Conservation (phyloP, 2,797 vertebrate species). For the Nyctibius grandis region DNA sequence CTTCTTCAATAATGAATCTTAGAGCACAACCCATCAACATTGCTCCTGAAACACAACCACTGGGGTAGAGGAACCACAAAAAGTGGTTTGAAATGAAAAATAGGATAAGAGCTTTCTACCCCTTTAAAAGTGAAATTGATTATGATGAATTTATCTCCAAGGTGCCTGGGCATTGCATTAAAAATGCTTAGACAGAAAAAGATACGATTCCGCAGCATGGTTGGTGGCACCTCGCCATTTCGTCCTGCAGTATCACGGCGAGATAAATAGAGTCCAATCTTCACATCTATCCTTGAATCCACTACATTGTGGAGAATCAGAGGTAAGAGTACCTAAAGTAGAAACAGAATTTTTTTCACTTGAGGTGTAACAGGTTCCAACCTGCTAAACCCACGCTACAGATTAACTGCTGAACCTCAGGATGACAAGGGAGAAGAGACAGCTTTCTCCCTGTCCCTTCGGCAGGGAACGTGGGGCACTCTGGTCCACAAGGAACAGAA, state of each 20-base stretch:
- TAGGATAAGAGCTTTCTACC: neutral
- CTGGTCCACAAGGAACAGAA: neutral
- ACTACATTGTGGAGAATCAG: neutral
- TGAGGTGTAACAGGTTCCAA: neutral
- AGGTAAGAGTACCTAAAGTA: neutral
- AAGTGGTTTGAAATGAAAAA: slow-evolving; percentile 24
- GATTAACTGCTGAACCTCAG: neutral
- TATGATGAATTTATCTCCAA: neutral
- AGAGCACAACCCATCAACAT: neutral
- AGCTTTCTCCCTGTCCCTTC: neutral
- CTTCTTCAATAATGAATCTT: slow-evolving; percentile 17
- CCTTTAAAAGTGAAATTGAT: neutral
- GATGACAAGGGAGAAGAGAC: neutral
- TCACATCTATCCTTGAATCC: neutral
- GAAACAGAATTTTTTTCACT: neutral
- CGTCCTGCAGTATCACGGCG: neutral
- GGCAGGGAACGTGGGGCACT: neutral
- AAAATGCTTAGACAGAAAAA: neutral
- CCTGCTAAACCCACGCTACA: neutral
- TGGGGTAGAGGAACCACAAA: neutral
- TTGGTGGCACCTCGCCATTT: neutral
- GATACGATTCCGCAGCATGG: neutral
- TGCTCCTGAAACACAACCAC: neutral
- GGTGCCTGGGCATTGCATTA: neutral
- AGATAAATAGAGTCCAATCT: neutral